These are phyloP conservation scores for Ctenochaetus hawaiiensis DNA, from an alignment of 2,797 vertebrate species.

Conservation along the genomic window DNA sequence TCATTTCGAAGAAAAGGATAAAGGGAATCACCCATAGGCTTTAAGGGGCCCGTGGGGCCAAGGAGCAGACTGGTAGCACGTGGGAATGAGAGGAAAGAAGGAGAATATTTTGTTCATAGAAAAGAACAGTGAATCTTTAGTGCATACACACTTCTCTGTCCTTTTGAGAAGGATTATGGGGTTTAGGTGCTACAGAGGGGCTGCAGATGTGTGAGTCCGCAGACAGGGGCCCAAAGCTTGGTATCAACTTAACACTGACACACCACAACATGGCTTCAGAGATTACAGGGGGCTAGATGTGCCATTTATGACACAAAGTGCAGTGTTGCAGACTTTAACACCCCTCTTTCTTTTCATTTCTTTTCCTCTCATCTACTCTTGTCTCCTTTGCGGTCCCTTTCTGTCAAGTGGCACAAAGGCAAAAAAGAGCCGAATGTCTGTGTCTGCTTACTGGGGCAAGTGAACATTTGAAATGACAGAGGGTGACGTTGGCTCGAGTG, in stretches of 20 bases:
- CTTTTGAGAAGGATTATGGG: constrained; percentile 73
- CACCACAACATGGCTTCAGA: constrained; percentile 65
- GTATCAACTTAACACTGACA: constrained; percentile 78
- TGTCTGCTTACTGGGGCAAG: constrained; percentile 80
- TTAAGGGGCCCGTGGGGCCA: constrained; percentile 47
- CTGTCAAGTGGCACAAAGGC: constrained; percentile 66
- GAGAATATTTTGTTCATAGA: constrained; percentile 50
- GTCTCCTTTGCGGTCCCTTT: constrained; percentile 64
- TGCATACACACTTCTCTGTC: constrained; percentile 65
- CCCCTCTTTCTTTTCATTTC: constrained; percentile 63
- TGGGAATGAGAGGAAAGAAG: constrained; percentile 49
- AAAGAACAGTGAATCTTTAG: constrained; percentile 69
- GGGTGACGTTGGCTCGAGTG: constrained; percentile 76
- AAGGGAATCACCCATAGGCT: constrained; percentile 63
- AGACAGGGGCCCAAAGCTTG: constrained; percentile 70
- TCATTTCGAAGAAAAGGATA: constrained; percentile 59
- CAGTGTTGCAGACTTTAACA: constrained; percentile 69
- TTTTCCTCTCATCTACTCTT: constrained; percentile 67
- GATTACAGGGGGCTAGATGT: constrained; percentile 67
- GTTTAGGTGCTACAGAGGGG: constrained; percentile 70
- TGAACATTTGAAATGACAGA: constrained; percentile 85
- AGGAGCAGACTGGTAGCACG: constrained; percentile 41
- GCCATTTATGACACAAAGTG: constrained; percentile 79
- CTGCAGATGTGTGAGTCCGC: constrained; percentile 65
- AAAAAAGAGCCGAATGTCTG: constrained; percentile 67